Evolutionary conservation across 2,797 vertebrate species (phyloP).

Genomic region (Hippoglossus hippoglossus): DNA sequence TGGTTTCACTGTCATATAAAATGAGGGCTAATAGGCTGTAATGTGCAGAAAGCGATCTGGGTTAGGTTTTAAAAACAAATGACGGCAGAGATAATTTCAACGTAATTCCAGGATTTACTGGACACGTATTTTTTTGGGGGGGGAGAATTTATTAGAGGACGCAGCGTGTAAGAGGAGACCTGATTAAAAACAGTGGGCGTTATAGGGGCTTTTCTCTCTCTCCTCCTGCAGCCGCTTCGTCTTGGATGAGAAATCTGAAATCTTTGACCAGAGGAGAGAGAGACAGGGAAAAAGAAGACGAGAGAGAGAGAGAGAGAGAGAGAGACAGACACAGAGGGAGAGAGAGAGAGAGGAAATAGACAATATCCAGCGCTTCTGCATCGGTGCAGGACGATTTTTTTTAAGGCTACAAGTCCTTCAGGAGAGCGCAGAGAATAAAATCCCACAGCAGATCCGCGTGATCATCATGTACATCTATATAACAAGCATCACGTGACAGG

Average conservation of each 20-base stretch:
- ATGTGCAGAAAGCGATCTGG: conserved; percentile 44
- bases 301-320: not conserved
- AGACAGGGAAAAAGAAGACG: not conserved
- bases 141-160: conserved; percentile 62
- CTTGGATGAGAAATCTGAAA: conserved; percentile 81
- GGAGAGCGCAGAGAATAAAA: conserved; percentile 50
- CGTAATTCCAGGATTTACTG: conserved; percentile 56
- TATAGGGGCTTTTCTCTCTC: conserved; percentile 83
- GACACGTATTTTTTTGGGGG: conserved; percentile 44
- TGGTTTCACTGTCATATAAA: conserved; percentile 57
- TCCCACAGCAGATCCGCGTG: conserved; percentile 36
- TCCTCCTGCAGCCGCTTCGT: conserved; percentile 85
- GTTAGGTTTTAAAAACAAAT: conserved; percentile 39
- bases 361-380: conserved; percentile 77
- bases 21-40: conserved; percentile 45
- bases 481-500: conserved; percentile 33
- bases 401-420: conserved; percentile 66
- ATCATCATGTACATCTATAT: conserved; percentile 46
- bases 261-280: conserved; percentile 56
- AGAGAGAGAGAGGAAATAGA: conserved; percentile 52
- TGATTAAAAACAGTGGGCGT: conserved; percentile 88
- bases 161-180: conserved; percentile 70
- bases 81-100: conserved; percentile 51
- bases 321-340: not conserved
- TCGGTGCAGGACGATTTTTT: conserved; percentile 70